A percentile compares a stretch with the other conserved stretches of the same genome.
These are phyloP conservation scores for Xylophagus ater DNA, from an alignment of 2,888 invertebrate species.

Conservation along the genomic window DNA sequence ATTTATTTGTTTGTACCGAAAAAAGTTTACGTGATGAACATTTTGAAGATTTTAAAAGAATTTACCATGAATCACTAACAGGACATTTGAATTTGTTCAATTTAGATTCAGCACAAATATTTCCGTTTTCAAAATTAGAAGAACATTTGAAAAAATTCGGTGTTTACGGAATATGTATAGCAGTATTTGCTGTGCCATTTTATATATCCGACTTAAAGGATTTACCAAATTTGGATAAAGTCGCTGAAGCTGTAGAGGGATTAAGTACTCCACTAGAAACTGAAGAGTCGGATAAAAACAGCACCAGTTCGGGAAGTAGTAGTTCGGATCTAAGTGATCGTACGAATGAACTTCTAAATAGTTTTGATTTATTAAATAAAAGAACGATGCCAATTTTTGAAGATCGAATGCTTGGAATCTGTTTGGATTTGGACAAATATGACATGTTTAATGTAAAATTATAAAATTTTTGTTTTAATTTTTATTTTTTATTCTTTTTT, in stretches of 20 bases:
- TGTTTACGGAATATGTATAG: conserved; percentile 29
- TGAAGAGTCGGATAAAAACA: background rate
- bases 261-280: background rate
- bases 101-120: conserved; percentile 22
- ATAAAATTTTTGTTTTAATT: too few species aligned
- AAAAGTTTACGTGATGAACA: conserved; percentile 27
- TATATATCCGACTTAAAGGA: conserved; percentile 26
- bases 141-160: conserved; percentile 27
- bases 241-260: conserved; percentile 26
- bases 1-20: conserved; percentile 29
- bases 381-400: conserved; percentile 28
- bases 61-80: conserved; percentile 24
- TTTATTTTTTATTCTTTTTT: too few species aligned
- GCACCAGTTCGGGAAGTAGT: conserved; percentile 12
- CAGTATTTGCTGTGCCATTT: conserved; percentile 28
- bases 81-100: conserved; percentile 21
- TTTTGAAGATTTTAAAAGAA: conserved; percentile 25
- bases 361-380: conserved; percentile 25
- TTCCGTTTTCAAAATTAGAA: conserved; percentile 23
- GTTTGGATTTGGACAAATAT: conserved; percentile 24
- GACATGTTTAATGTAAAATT: conserved; percentile 22
- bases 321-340: background rate
- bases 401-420: conserved; percentile 25
- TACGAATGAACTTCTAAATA: conserved; percentile 20
- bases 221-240: conserved; percentile 27